Percentiles rank a stretch among this genome's conserved stretches.
Evolutionary conservation across 2,113 vertebrate genomes (phyloP).

Genomic region (Pagrus major): DNA sequence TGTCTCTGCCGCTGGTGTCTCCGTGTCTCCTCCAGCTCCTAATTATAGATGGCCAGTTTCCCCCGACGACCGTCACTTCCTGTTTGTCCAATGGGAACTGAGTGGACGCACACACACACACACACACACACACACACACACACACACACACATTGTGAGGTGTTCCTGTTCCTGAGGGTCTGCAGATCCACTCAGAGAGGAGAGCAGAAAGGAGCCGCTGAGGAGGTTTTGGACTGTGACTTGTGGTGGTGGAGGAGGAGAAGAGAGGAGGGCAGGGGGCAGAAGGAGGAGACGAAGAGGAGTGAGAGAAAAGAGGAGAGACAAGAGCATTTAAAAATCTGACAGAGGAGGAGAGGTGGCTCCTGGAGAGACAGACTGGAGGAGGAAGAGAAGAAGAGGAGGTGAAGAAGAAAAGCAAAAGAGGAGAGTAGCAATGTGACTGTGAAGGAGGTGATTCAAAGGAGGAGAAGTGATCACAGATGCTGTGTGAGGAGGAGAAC

Average conservation of each 20-base stretch:
- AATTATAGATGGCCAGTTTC: slow-evolving; percentile 74
- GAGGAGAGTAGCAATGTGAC: slow-evolving; percentile 46
- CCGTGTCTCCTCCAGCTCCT: slow-evolving; percentile 66
- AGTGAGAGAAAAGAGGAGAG: not conserved
- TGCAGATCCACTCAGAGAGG: slow-evolving; percentile 68
- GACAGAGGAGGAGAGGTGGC: not conserved
- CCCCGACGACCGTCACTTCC: slow-evolving; percentile 71
- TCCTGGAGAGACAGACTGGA: not conserved
- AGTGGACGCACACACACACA: slow-evolving; percentile 56
- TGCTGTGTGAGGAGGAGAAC: slow-evolving; percentile 19
- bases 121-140: slow-evolving; percentile 58
- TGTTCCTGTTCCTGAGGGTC: slow-evolving; percentile 73
- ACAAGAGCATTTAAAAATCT: not conserved
- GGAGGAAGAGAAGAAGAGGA: slow-evolving; percentile 8
- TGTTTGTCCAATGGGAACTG: slow-evolving; percentile 72
- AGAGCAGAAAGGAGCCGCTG: slow-evolving; percentile 7
- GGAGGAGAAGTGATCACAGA: slow-evolving; percentile 12
- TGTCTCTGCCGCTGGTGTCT: slow-evolving; percentile 49
- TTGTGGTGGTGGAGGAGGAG: slow-evolving; percentile 29
- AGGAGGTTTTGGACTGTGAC: slow-evolving; percentile 16
- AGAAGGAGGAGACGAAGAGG: not conserved
- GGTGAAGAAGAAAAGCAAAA: not conserved
- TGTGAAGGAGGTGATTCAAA: slow-evolving; percentile 19
- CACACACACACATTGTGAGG: slow-evolving; percentile 68
- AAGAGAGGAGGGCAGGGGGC: not conserved